phyloP scores from a whole-genome alignment of 2,797 vertebrate genomes.

The Gymnothorax reevesii region DNA sequence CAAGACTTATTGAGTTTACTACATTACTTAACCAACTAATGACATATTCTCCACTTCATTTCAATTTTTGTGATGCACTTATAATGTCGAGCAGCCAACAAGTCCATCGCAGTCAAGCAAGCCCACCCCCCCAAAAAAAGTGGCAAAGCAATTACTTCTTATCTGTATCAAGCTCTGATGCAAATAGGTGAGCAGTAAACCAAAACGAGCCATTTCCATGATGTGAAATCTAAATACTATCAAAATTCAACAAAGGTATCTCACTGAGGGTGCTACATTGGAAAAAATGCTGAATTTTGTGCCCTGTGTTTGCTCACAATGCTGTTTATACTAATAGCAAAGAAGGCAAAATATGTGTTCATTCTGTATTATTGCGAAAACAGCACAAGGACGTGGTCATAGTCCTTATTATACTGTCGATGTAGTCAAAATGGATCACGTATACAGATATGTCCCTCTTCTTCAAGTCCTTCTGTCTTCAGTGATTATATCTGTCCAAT shows the following conservation, averaged over 20 bases:
- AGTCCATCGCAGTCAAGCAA: not conserved
- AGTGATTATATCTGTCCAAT: too few species aligned
- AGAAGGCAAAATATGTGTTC: not conserved
- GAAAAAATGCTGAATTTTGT: not conserved
- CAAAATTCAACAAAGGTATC: constrained; percentile 4
- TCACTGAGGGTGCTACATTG: not conserved
- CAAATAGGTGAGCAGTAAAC: not conserved
- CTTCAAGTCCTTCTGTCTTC: too few species aligned
- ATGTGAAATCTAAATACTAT: not conserved
- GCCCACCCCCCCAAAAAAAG: too few species aligned
- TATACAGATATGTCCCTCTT: not conserved
- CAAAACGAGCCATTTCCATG: not conserved
- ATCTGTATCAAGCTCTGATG: constrained; percentile 4
- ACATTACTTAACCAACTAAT: not conserved
- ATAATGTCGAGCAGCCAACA: not conserved
- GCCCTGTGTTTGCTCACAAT: not conserved
- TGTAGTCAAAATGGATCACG: not conserved
- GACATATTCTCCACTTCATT: not conserved
- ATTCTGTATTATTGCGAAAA: not conserved
- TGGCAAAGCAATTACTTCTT: constrained; percentile 3
- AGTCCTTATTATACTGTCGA: not conserved
- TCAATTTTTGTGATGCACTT: not conserved
- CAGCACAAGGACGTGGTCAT: not conserved
- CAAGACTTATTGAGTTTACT: not conserved
- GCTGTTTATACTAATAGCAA: not conserved